phyloP scores from a whole-genome alignment of 2,797 vertebrate genomes.

The Silurus aristotelis region DNA sequence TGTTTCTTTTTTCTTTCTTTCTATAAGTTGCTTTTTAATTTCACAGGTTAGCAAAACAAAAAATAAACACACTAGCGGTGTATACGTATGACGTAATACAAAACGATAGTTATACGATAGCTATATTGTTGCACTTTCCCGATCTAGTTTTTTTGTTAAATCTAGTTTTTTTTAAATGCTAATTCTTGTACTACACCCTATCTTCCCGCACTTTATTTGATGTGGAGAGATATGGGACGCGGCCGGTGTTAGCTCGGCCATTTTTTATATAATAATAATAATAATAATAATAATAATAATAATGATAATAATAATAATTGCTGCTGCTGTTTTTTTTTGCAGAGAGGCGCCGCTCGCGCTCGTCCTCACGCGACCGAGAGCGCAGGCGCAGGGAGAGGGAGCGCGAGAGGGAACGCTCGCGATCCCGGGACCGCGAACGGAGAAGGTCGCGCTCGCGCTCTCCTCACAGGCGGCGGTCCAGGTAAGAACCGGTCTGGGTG shows the following conservation, averaged over 20 bases:
- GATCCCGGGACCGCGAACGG: conserved; percentile 84
- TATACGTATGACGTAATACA: no score
- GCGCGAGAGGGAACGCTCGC: conserved; percentile 77
- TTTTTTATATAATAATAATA: not conserved
- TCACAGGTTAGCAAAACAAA: no score
- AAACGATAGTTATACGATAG: no score
- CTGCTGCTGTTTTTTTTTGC: not conserved
- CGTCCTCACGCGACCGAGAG: conserved; percentile 85
- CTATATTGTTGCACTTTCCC: not conserved
- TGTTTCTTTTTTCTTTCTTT: not conserved
- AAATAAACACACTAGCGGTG: no score
- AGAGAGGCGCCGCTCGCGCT: conserved; percentile 90
- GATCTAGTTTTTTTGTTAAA: not conserved
- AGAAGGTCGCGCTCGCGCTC: conserved; percentile 88
- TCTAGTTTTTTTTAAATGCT: not conserved
- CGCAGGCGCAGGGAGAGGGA: conserved; percentile 79
- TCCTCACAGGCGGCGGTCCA: conserved; percentile 87
- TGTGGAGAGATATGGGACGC: not conserved
- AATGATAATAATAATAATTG: no score
- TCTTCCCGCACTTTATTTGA: not conserved
- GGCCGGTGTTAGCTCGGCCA: no score
- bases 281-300: not conserved
- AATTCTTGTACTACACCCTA: not conserved
- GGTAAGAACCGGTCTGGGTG: conserved; percentile 66
- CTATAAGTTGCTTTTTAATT: no score